A percentile compares a stretch with the other conserved stretches of the same genome.
Conservation (phyloP, 2,888 invertebrate genomes). For the Polymixis flavicincta region DNA sequence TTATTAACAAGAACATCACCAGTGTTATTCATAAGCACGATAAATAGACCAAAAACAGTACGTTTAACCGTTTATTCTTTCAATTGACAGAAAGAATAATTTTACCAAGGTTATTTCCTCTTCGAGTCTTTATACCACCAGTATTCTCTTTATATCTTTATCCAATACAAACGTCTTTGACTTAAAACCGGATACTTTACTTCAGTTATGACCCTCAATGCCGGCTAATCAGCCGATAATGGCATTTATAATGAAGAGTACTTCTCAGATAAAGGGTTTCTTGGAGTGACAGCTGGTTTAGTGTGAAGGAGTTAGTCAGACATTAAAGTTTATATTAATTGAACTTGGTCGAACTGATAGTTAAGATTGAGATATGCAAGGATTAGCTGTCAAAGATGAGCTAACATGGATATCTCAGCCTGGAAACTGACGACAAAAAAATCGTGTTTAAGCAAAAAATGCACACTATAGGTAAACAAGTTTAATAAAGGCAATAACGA, state of each 20-base stretch:
- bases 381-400: not conserved
- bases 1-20: not conserved
- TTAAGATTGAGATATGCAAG: no score
- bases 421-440: not conserved
- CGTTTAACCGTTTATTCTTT: not conserved
- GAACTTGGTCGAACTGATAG: not conserved
- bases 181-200: constrained; percentile 22
- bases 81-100: not conserved
- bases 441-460: not conserved
- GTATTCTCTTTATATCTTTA: constrained; percentile 12
- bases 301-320: not conserved
- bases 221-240: constrained; percentile 62
- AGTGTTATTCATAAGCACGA: not conserved
- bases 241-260: constrained; percentile 63
- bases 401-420: no score
- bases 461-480: no score
- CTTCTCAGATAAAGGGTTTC: constrained; percentile 51
- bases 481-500: constrained; percentile 16
- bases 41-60: not conserved
- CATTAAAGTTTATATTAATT: not conserved
- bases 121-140: not conserved
- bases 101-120: not conserved
- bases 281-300: constrained; percentile 2
- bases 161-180: constrained; percentile 8
- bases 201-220: constrained; percentile 26